Base-by-base conservation (phyloP, 2,888 invertebrate genomes). In the Sturmia bella region DNA sequence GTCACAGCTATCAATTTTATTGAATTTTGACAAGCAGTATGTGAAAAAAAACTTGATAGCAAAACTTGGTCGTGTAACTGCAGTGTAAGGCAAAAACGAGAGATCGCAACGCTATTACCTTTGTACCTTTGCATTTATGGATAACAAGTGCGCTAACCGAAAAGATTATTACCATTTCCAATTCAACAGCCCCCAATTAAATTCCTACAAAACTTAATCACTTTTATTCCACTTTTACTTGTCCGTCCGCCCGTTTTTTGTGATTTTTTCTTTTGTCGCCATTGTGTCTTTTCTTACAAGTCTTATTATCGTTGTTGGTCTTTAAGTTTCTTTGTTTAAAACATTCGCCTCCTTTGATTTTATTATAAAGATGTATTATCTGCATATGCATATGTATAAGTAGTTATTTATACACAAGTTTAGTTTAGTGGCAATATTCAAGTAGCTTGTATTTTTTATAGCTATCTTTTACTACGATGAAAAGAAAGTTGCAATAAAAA, bases 111-210 rank as follows among this genome's bases (percentile, higher is more conserved):
- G 37, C 2, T 5, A 13, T 15, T 54, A 32, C 15, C 13, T 15
- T 7, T 24, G 24, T 54, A 54, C 27, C 13, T 43, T 27, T 17
- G 13, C 41, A n/a, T 50, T 12, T 12, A n/a, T 13, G 1, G 5
- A 15, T 17, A 17, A 17, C 27, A 54, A 43, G 45, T 32, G 32
- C 21, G 21, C 9, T 32, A 75, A 54, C 15, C 21, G 37, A 17
- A 50, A 70, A 52, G 74, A 70, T 75, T 75, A 21, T 68, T 63
- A 80, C 75, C 75, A 75, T 63, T 50, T 64, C 59, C 75, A 75
- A 66, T 50, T 64, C 59, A 75, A 70, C 66, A 48, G 80, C 48
- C 52, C 66, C 52, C 75, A 72, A 80, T 75, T 80, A 75, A 66
- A 70, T 75, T 80, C 19, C 70, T 61, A 80, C 75, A 66, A 80